Evolutionary conservation across 1,140 invertebrate species (phyloP).

Genomic region (Bombus soroeensis): DNA sequence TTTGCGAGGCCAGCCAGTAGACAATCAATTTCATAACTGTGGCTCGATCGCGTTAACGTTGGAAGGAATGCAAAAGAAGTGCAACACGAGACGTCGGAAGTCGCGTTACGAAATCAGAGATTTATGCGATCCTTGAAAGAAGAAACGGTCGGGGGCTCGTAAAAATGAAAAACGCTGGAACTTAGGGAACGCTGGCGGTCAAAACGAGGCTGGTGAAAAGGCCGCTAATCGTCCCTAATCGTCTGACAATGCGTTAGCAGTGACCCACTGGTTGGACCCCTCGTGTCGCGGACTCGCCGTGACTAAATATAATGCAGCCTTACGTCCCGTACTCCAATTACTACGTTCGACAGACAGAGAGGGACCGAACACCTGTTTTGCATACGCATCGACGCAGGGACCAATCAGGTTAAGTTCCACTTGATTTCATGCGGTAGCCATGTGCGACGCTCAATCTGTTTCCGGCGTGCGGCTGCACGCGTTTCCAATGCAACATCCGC

Average conservation of each 20-base stretch:
- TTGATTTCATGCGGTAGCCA: slow-evolving; percentile 66
- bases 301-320: slow-evolving; percentile 81
- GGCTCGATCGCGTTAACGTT: not conserved
- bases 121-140: not conserved
- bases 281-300: slow-evolving; percentile 70
- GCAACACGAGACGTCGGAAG: not conserved
- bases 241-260: slow-evolving; percentile 79
- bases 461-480: slow-evolving; percentile 53
- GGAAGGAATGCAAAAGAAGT: not conserved
- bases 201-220: slow-evolving; percentile 63
- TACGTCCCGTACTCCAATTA: slow-evolving; percentile 79
- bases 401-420: slow-evolving; percentile 76
- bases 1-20: slow-evolving; percentile 4
- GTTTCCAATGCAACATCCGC: slow-evolving; percentile 59
- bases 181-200: slow-evolving; percentile 26
- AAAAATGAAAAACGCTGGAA: slow-evolving; percentile 20
- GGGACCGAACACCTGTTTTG: slow-evolving; percentile 76
- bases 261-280: slow-evolving; percentile 77
- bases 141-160: not conserved
- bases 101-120: not conserved
- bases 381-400: slow-evolving; percentile 73
- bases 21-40: slow-evolving; percentile 7
- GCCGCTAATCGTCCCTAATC: slow-evolving; percentile 76
- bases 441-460: slow-evolving; percentile 62
- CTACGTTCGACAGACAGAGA: slow-evolving; percentile 61